These are phyloP conservation scores for Drosophila watanabei DNA, from an alignment of 1,140 invertebrate species.

Conservation along the genomic window DNA sequence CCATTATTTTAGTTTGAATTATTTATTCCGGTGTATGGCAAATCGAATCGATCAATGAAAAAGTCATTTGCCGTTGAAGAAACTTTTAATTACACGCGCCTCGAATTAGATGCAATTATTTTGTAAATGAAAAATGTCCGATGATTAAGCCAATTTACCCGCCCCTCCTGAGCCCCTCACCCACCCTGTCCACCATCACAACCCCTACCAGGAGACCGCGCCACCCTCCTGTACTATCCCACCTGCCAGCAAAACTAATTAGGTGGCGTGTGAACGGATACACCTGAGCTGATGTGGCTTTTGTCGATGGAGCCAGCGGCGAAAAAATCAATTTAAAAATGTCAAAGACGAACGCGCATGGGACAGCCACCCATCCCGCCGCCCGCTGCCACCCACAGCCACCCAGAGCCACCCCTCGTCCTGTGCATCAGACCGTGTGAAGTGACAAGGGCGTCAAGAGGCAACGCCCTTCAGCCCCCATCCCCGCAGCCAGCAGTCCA, in stretches of 20 bases:
- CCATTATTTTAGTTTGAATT: too few relatives aligned
- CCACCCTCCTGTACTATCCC: neutral
- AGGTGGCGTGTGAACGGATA: conserved; percentile 66
- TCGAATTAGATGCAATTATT: conserved; percentile 69
- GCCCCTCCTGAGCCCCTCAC: neutral
- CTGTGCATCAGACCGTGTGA: conserved; percentile 67
- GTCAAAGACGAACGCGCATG: conserved; percentile 62
- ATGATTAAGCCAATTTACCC: conserved; percentile 68
- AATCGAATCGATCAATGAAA: conserved; percentile 65
- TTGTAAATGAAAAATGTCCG: conserved; percentile 62
- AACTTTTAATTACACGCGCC: conserved; percentile 73
- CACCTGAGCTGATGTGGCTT: conserved; percentile 80
- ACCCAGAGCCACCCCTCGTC: conserved; percentile 7
- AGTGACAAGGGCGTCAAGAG: conserved; percentile 68
- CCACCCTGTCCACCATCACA: neutral
- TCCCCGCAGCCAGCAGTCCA: neutral
- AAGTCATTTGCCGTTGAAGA: conserved; percentile 32
- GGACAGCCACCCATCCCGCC: conserved; percentile 10
- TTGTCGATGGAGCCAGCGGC: conserved; percentile 34
- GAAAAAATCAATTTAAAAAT: conserved; percentile 79
- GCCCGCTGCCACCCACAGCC: conserved; percentile 5
- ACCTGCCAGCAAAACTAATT: conserved; percentile 62
- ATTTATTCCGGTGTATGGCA: conserved; percentile 3
- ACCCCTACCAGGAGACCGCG: neutral
- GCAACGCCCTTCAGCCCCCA: conserved; percentile 29